Base-by-base conservation (phyloP, 2,113 vertebrate species). In the Oriolus oriolus region DNA sequence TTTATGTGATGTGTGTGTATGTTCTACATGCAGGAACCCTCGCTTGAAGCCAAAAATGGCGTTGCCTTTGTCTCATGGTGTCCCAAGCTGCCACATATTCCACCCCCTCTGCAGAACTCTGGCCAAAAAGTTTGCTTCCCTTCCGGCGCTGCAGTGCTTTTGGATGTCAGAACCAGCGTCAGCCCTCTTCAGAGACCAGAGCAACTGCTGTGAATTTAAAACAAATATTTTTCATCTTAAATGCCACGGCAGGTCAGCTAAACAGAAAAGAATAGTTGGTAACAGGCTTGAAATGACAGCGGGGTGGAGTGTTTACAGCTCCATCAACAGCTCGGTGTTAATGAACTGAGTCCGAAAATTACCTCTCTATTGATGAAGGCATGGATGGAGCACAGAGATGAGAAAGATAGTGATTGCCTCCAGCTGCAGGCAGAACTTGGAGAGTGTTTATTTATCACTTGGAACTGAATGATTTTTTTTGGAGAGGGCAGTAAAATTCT, bases 171-270 rank as follows among this genome's bases (percentile, higher is more conserved):
- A 88, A 89, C 10, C 52, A 89, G 89, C 1, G 8, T 97, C 94
- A 96, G 90, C 44, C 86, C 91, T 95, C 84, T 94, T 95, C 64
- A 60, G 94, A 93, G 83, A 88, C 89, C 83, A 63, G 78, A 96
- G 82, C 76, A 94, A 96, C 97, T 85, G 97, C 97, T 97, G 97
- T 83, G 97, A 96, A 91, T 95, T 92, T 95, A 96, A 95, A 96
- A 53, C 57, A 97, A 97, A 96, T 94, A 97, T 97, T 95, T 96
- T 89, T 94, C 84, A 89, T 96, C 90, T 95, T 61, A 86, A 93
- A 96, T 94, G 89, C 82, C 89, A 63, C 0, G 31, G 61, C 27
- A 85, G 96, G 93, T 97, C 94, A 96, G 79, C 75, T 97, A 90
- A 97, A 96, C 92, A 90, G 87, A 97, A 77, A 71, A 92, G 84